Evolutionary conservation across 1,140 invertebrate species (phyloP).

Genomic region (Polypedilum vanderplanki): DNA sequence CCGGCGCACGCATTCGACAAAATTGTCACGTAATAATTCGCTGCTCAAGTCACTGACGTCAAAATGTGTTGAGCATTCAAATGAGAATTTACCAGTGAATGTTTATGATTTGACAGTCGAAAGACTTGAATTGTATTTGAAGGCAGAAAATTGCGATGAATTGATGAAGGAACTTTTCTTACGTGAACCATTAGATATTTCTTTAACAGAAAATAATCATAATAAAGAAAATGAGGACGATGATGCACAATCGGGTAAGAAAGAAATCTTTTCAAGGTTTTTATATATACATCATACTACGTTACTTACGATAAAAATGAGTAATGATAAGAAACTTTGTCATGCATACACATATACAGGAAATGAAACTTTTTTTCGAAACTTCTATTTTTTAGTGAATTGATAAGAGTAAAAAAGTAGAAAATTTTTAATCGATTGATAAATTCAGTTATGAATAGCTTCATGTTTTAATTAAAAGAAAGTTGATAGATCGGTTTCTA

Average conservation of each 20-base stretch:
- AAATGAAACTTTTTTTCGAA: too few relatives aligned
- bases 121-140: slow-evolving; percentile 40
- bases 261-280: background rate
- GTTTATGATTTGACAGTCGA: slow-evolving; percentile 39
- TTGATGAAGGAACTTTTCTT: slow-evolving; percentile 41
- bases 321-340: too few relatives aligned
- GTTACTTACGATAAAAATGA: too few relatives aligned
- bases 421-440: too few relatives aligned
- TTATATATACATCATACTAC: too few relatives aligned
- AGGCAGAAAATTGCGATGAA: slow-evolving; percentile 40
- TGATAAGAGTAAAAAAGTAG: too few relatives aligned
- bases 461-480: too few relatives aligned
- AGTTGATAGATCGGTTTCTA: too few relatives aligned
- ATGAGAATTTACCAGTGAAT: slow-evolving; percentile 33
- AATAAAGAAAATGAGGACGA: slow-evolving; percentile 42
- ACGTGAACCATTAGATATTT: background rate
- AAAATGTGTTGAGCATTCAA: slow-evolving; percentile 42
- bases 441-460: too few relatives aligned
- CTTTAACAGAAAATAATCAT: slow-evolving; percentile 1
- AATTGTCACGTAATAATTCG: slow-evolving; percentile 58
- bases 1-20: slow-evolving; percentile 61
- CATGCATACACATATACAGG: too few relatives aligned
- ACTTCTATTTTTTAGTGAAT: too few relatives aligned
- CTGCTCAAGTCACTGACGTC: slow-evolving; percentile 47
- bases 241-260: slow-evolving; percentile 56